Evolutionary conservation across 2,888 invertebrate genomes (phyloP), one percentile per base, ranked within the genome.

Genomic region (Xestia rhomboidea): DNA sequence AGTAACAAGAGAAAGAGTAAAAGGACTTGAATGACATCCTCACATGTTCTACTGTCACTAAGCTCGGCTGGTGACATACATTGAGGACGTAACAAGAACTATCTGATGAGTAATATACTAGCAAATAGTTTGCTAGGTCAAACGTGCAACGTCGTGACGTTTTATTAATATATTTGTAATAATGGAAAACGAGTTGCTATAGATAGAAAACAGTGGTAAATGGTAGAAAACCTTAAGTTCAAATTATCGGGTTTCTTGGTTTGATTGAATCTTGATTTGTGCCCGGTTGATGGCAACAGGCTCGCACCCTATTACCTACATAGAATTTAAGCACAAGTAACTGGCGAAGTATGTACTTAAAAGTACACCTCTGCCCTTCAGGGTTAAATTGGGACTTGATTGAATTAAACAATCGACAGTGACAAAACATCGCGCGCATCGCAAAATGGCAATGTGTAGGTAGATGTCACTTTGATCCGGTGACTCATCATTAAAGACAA

Each of bases 401-500:
- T 70, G 57, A 63, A 34, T 54, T 54, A 24, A 2, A 68, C 41
- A 68, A 38, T 57, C 21, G 30, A 68, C 57, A 46, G 57, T 15
- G 6, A 27, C 41, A 44, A 74, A 63, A 74, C 27, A 57, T 67
- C n/a, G 34, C 38, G 30, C 44, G 51, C 10, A 51, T 75, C 60
- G 57, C 27, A 44, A 67, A 74, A 66, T 27, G 24, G 30, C 54
- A 49, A 34, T 66, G 57, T 79, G 81, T 44, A 54, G 51, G 73
- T 54, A 46, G 44, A 54, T 51, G 49, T 21, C 34, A 68, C 62
- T 76, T 81, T 68, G 38, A 79, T 79, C 69, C 21, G n/a, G 34
- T 82, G 77, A 82, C 44, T 82, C 68, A 80, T 77, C 60, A 71
- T 77, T 54, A 46, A 30, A 73, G 18, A 38, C 13, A 49, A 21